A percentile compares a stretch with the other conserved stretches of the same genome.
These are phyloP conservation scores for Mobula birostris DNA, from an alignment of 2,113 vertebrate species.

Conservation along the genomic window DNA sequence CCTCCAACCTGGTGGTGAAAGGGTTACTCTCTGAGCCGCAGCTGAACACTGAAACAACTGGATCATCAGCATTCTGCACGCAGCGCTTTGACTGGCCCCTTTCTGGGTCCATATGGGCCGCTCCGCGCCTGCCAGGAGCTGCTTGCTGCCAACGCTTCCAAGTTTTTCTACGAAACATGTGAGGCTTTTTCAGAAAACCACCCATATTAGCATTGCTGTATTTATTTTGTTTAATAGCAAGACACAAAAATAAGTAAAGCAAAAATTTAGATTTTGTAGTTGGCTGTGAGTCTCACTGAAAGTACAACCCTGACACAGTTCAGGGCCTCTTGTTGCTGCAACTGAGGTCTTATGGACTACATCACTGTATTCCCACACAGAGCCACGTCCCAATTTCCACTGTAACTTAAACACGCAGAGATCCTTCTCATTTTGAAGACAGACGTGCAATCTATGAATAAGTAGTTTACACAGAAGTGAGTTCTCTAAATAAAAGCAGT, in stretches of 20 bases:
- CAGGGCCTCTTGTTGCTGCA: background rate
- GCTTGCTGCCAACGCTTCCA: background rate
- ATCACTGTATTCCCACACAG: background rate
- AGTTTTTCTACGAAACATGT: slow-evolving; percentile 15
- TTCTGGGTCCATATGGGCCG: background rate
- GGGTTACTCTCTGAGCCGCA: background rate
- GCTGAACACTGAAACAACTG: too few species aligned
- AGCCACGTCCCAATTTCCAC: background rate
- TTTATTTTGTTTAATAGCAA: slow-evolving; percentile 3
- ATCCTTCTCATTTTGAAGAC: background rate
- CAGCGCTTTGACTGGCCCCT: background rate
- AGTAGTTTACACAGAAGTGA: background rate
- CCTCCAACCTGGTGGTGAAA: background rate
- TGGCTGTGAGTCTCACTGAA: slow-evolving; percentile 6
- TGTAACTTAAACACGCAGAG: background rate
- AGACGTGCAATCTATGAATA: background rate
- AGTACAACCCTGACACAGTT: background rate
- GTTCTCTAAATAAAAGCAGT: background rate
- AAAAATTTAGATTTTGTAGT: background rate
- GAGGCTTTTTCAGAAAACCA: background rate
- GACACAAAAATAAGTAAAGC: slow-evolving; percentile 16
- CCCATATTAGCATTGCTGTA: background rate
- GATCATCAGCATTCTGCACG: background rate
- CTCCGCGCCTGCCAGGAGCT: background rate
- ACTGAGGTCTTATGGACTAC: background rate